A percentile compares a stretch with the other conserved stretches of the same genome.
Evolutionary conservation across 2,113 vertebrate species (phyloP).

Genomic region (Gavia stellata): DNA sequence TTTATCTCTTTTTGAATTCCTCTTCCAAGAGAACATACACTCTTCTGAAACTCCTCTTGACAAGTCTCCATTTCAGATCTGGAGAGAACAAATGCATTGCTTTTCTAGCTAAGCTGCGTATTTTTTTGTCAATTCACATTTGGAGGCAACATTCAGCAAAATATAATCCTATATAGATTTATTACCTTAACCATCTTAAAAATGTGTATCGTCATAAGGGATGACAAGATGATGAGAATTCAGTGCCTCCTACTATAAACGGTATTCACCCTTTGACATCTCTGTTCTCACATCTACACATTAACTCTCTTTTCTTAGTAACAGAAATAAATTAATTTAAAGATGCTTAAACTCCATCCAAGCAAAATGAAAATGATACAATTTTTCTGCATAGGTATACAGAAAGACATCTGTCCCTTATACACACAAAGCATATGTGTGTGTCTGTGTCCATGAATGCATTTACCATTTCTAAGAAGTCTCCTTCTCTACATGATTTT

Average conservation of each 20-base stretch:
- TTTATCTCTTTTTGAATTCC: neutral
- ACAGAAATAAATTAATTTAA: neutral
- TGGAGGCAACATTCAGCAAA: neutral
- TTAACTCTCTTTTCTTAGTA: neutral
- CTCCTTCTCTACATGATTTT: neutral
- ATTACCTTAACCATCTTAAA: neutral
- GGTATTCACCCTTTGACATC: neutral
- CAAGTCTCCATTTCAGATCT: neutral
- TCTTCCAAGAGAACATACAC: neutral
- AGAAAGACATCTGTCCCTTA: accelerated
- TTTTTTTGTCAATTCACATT: neutral
- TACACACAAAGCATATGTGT: neutral
- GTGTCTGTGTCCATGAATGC: accelerated
- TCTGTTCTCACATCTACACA: neutral
- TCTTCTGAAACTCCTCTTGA: neutral
- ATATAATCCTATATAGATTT: neutral
- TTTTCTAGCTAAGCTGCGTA: neutral
- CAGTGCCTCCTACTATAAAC: neutral
- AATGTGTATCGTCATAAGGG: neutral
- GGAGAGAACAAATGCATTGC: neutral
- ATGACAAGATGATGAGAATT: neutral
- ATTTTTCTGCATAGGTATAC: neutral
- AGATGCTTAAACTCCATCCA: neutral
- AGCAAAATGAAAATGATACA: neutral
- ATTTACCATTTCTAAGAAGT: neutral